A percentile compares a stretch with the other conserved stretches of the same genome.
These are phyloP conservation scores for Panthera leo DNA, from an alignment of 2,113 vertebrate genomes.

Conservation along the genomic window DNA sequence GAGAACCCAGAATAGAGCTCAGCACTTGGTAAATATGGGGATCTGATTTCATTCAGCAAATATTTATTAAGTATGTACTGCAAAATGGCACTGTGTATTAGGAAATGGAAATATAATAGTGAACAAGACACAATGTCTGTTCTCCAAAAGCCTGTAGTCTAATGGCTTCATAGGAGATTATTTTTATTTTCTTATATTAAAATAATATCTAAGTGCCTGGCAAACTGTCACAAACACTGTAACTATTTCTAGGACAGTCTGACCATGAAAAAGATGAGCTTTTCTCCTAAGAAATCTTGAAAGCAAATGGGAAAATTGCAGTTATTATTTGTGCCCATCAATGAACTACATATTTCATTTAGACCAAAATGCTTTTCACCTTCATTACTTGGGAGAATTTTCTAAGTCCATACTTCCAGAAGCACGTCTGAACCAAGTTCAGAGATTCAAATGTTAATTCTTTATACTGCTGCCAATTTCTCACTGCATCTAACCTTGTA, in stretches of 20 bases:
- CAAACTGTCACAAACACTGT: not conserved
- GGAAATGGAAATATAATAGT: not conserved
- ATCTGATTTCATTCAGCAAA: not conserved
- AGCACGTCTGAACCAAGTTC: not conserved
- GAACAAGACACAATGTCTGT: not conserved
- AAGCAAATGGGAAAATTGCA: conserved; percentile 52
- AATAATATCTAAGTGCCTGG: conserved; percentile 13
- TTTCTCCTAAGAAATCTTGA: conserved; percentile 45
- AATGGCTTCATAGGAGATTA: not conserved
- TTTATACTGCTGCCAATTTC: not conserved
- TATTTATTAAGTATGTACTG: not conserved
- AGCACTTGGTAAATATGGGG: not conserved
- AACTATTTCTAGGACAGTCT: not conserved
- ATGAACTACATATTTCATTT: conserved; percentile 7
- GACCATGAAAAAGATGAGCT: not conserved
- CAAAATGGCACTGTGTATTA: not conserved
- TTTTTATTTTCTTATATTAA: conserved; percentile 1
- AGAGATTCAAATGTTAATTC: not conserved
- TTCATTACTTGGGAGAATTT: not conserved
- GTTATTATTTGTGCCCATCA: conserved; percentile 35
- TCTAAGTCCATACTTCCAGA: not conserved
- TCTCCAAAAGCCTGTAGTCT: not conserved
- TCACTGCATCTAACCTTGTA: not conserved
- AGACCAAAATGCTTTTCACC: not conserved
- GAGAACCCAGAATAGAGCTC: not conserved